Evolutionary conservation across 2,113 vertebrate species (phyloP), one percentile per base, ranked within the genome.

Genomic region (Nanorana parkeri): DNA sequence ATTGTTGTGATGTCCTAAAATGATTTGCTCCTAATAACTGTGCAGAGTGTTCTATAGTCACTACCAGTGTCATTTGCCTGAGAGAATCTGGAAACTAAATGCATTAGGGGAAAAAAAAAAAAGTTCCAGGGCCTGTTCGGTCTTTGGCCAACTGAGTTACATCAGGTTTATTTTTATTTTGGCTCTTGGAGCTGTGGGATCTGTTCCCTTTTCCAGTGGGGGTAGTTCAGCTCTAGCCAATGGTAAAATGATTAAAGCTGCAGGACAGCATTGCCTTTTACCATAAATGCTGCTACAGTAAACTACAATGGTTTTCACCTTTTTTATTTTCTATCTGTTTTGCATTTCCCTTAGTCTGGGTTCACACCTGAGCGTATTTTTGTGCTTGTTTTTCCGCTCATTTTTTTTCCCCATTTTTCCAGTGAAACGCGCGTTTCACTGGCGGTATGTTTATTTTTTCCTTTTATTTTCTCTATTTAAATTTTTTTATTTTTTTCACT

Each of bases 101-200:
- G n/a, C 58, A 60, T 36, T 36, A 36, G 32, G n/a, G n/a, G n/a
- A n/a, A 36, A 36, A 36, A 3, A 36, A 36, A 4, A 10, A n/a
- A 60, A 73, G 29, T 26, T 47, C 28, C n/a, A 6, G 54, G 54
- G 66, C 66, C 68, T 65, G 58, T 63, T 29, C 24, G n/a, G 61
- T 19, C 10, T 28, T 61, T 26, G 17, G 64, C 66, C 77, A 80
- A 66, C n/a, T 69, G 66, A 80, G 29, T 61, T 55, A 63, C 65
- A 41, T 72, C 68, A 81, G 60, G 58, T n/a, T 73, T 81, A 55
- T 72, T 81, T 81, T 76, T 81, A 64, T 63, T 72, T 72, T 72
- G 41, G n/a, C 78, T 54, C 68, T 20, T 4, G 58, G 78, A 71
- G 52, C 60, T 81, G 78, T 81, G 78, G 78, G 78, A 72, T 71